Evolutionary conservation across 2,888 invertebrate species (phyloP).

Genomic region (Odontomyia ornata): DNA sequence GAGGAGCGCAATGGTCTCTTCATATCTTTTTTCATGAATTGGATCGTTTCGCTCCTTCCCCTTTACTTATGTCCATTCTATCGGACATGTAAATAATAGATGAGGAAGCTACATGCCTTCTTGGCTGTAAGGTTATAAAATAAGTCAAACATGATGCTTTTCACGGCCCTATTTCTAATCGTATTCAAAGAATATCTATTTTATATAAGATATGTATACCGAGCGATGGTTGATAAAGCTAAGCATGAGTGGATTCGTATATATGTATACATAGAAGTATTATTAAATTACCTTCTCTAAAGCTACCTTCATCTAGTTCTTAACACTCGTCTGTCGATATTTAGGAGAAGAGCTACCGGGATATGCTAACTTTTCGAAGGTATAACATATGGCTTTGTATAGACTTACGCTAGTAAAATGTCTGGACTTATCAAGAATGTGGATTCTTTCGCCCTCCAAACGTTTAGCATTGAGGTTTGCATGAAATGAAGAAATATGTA

Average conservation of each 20-base stretch:
- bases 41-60: slow-evolving; percentile 12
- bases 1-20: slow-evolving; percentile 17
- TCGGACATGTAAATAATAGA: slow-evolving; percentile 40
- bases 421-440: too few species aligned
- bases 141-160: slow-evolving; percentile 31
- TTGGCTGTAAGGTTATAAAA: slow-evolving; percentile 23
- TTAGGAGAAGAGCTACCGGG: too few species aligned
- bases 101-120: slow-evolving; percentile 26
- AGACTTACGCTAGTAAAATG: too few species aligned
- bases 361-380: too few species aligned
- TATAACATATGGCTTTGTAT: too few species aligned
- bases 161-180: slow-evolving; percentile 32
- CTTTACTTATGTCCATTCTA: neutral
- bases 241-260: neutral
- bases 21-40: slow-evolving; percentile 35
- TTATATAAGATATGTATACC: neutral
- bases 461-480: too few species aligned
- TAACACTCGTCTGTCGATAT: too few species aligned
- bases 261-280: neutral
- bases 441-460: too few species aligned
- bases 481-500: too few species aligned
- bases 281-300: neutral
- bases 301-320: too few species aligned
- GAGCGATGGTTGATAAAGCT: too few species aligned
- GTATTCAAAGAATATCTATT: slow-evolving; percentile 30